A percentile compares a stretch with the other conserved stretches of the same genome.
These are phyloP conservation scores for Linyphia triangularis DNA, from an alignment of 2,888 invertebrate genomes.

Conservation along the genomic window DNA sequence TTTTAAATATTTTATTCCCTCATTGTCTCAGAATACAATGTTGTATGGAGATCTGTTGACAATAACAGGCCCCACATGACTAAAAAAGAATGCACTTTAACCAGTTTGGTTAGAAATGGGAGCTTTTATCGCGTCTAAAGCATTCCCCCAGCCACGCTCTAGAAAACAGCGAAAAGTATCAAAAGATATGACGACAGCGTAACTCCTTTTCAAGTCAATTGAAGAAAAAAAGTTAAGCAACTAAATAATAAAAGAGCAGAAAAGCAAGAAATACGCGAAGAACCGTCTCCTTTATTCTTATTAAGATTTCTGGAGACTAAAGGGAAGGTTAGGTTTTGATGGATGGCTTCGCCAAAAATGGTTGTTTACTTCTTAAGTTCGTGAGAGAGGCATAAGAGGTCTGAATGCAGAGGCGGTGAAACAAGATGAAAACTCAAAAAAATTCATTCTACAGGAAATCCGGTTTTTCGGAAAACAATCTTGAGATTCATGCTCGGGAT, in stretches of 20 bases:
- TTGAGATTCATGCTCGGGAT: background rate
- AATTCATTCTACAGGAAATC: background rate
- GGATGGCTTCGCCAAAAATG: conserved; percentile 18
- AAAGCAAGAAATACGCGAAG: conserved; percentile 26
- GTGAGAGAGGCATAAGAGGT: background rate
- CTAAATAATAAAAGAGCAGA: background rate
- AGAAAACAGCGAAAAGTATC: no score
- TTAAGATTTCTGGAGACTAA: background rate
- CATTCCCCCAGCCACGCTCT: no score
- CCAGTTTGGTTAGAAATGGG: no score
- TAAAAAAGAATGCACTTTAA: no score
- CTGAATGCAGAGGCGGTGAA: background rate
- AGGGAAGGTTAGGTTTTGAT: conserved; percentile 33
- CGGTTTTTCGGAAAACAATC: background rate
- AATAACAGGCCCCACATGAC: no score
- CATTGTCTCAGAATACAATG: no score
- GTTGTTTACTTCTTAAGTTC: conserved; percentile 4
- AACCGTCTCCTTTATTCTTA: conserved; percentile 17
- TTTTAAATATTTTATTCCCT: no score
- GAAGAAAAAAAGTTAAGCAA: no score
- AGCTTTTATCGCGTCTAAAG: no score
- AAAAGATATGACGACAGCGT: no score
- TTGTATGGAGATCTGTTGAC: no score
- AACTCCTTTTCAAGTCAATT: no score
- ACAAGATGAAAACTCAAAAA: background rate